Percentiles rank a stretch among this genome's conserved stretches.
phyloP scores from a whole-genome alignment of 2,888 invertebrate species.

The Polydrusus pterygomalis region DNA sequence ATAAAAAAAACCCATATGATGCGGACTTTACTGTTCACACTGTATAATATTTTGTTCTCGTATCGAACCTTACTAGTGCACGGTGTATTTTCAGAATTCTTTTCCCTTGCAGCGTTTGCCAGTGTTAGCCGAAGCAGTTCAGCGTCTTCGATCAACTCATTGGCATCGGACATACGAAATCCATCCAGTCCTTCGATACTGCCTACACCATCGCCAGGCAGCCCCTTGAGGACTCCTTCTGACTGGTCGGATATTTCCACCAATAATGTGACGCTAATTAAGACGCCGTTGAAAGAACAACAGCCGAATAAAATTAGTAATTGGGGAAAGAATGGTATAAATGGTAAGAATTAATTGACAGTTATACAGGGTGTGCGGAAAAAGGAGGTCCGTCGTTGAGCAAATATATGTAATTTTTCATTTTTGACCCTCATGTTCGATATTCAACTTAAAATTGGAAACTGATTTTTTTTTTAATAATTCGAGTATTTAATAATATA shows the following conservation, averaged over 20 bases:
- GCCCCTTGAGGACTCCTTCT: slow-evolving; percentile 73
- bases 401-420: no score
- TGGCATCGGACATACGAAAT: slow-evolving; percentile 72
- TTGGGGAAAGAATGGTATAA: slow-evolving; percentile 65
- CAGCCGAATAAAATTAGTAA: slow-evolving; percentile 67
- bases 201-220: slow-evolving; percentile 69
- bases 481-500: no score
- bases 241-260: slow-evolving; percentile 75
- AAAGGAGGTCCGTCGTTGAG: no score
- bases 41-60: no score
- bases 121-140: slow-evolving; percentile 79
- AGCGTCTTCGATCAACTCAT: slow-evolving; percentile 77
- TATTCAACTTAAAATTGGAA: no score
- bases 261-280: slow-evolving; percentile 69
- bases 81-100: not conserved
- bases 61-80: no score
- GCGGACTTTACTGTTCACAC: no score
- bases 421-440: no score
- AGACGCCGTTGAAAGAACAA: slow-evolving; percentile 73
- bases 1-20: no score
- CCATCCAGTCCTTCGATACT: slow-evolving; percentile 66
- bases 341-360: slow-evolving; percentile 54
- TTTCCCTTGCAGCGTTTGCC: slow-evolving; percentile 61
- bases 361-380: no score
- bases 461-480: no score